Evolutionary conservation across 2,797 vertebrate genomes (phyloP).

Genomic region (Lithobates pipiens): DNA sequence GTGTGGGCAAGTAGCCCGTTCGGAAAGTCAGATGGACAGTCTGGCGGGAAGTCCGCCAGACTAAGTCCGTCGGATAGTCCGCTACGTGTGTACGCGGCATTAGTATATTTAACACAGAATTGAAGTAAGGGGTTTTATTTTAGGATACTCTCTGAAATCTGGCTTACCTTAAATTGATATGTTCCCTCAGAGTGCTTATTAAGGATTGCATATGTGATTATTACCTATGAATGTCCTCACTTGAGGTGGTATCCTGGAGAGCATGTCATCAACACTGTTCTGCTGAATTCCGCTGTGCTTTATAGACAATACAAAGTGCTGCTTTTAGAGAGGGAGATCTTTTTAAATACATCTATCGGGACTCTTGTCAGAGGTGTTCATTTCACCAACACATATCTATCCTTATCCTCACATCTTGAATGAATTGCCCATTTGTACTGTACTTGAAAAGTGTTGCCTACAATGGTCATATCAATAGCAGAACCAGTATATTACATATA

Average conservation of each 20-base stretch:
- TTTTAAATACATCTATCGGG: slow-evolving; percentile 48
- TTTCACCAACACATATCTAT: slow-evolving; percentile 68
- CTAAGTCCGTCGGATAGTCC: too few species aligned
- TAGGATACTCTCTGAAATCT: slow-evolving; percentile 17
- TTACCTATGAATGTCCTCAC: slow-evolving; percentile 57
- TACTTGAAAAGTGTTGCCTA: slow-evolving; percentile 25
- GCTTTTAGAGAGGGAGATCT: slow-evolving; percentile 5
- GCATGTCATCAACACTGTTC: slow-evolving; percentile 56
- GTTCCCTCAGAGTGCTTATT: slow-evolving; percentile 18
- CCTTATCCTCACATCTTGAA: slow-evolving; percentile 61
- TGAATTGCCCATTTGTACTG: slow-evolving; percentile 60
- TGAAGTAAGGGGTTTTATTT: not conserved
- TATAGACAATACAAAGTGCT: slow-evolving; percentile 19
- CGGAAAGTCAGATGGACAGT: too few species aligned
- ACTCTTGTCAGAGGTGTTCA: slow-evolving; percentile 60
- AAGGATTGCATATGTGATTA: slow-evolving; percentile 22
- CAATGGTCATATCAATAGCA: slow-evolving; percentile 20
- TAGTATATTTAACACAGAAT: slow-evolving; percentile 1
- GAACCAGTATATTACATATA: slow-evolving; percentile 1
- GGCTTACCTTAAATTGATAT: slow-evolving; percentile 22
- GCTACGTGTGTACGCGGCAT: too few species aligned
- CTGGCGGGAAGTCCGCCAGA: too few species aligned
- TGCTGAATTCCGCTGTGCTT: slow-evolving; percentile 32
- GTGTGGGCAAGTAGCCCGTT: too few species aligned
- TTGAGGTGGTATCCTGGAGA: slow-evolving; percentile 52